Percentiles rank a stretch among this genome's conserved stretches.
phyloP scores from a whole-genome alignment of 2,113 vertebrate genomes.

The Chaetodon auriga region DNA sequence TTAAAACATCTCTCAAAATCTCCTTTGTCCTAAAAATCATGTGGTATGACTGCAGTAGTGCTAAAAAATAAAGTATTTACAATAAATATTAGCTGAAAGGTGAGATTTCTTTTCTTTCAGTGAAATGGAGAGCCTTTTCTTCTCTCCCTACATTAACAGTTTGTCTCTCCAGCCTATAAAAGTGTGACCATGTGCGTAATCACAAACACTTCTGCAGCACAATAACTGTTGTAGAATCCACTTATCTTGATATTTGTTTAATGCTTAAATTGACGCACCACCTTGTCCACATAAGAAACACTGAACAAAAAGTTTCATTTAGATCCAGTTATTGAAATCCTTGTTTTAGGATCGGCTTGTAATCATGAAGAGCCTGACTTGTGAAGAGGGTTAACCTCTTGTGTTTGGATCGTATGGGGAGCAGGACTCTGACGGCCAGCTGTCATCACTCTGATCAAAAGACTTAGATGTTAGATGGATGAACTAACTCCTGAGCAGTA shows the following conservation, averaged over 20 bases:
- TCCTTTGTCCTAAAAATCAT: slow-evolving; percentile 34
- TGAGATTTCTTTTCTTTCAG: neutral
- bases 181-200: neutral
- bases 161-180: neutral
- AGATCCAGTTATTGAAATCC: slow-evolving; percentile 21
- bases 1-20: slow-evolving; percentile 39
- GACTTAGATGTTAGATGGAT: neutral
- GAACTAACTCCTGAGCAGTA: slow-evolving; percentile 70
- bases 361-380: slow-evolving; percentile 7
- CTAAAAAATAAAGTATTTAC: neutral
- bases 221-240: neutral
- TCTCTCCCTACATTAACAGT: neutral
- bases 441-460: slow-evolving; percentile 3
- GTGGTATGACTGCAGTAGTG: slow-evolving; percentile 3
- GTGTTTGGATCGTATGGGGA: neutral
- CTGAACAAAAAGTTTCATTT: slow-evolving; percentile 16
- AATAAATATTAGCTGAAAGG: neutral
- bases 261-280: neutral
- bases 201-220: neutral
- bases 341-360: slow-evolving; percentile 5
- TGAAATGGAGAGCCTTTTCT: neutral
- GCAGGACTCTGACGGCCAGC: slow-evolving; percentile 6
- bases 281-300: neutral
- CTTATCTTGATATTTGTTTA: neutral
- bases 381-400: neutral